A percentile compares a stretch with the other conserved stretches of the same genome.
phyloP scores from a whole-genome alignment of 2,113 vertebrate genomes.

The pig (Sus scrofa) region T2T-Sscrofa CM000812.6:240998001-240998500 shows the following conservation, averaged over 20 bases:
- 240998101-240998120: slow-evolving; percentile 51
- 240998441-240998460: slow-evolving; percentile 84
- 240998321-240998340: too few relatives aligned
- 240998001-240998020: slow-evolving; percentile 13
- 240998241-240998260: slow-evolving; percentile 48
- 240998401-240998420: not conserved
- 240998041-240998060: slow-evolving; percentile 42
- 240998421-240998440: slow-evolving; percentile 74
- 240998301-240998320: not conserved
- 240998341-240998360: not conserved
- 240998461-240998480: slow-evolving; percentile 73
- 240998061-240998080: slow-evolving; percentile 61
- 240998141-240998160: slow-evolving; percentile 37
- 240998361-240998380: slow-evolving; percentile 65
- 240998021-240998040: slow-evolving; percentile 46
- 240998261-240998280: not conserved
- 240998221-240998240: slow-evolving; percentile 56
- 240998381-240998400: slow-evolving; percentile 83
- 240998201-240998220: not conserved
- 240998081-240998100: slow-evolving; percentile 4
- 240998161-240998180: slow-evolving; percentile 1
- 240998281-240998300: not conserved
- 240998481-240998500: not conserved
- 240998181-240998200: slow-evolving; percentile 62
- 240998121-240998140: slow-evolving; percentile 25